phyloP scores from a whole-genome alignment of 2,113 vertebrate genomes.

The Perognathus longimembris region DNA sequence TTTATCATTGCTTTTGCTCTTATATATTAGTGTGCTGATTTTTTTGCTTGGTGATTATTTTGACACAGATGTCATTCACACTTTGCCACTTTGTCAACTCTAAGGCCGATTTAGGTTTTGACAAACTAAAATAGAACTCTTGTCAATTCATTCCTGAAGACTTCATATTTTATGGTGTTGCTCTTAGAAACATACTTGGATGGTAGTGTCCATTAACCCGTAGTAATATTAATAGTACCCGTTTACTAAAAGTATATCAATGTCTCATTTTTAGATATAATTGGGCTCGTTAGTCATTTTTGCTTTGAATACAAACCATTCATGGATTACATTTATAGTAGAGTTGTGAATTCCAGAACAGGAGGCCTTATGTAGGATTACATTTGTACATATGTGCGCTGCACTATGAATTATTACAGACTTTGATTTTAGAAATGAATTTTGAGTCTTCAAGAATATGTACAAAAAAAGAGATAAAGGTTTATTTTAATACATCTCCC shows the following conservation, averaged over 20 bases:
- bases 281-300: conserved; percentile 22
- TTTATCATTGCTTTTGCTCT: conserved; percentile 4
- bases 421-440: conserved; percentile 49
- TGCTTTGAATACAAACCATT: background rate
- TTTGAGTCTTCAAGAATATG: conserved; percentile 53
- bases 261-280: conserved; percentile 46
- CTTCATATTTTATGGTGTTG: conserved; percentile 16
- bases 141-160: conserved; percentile 47
- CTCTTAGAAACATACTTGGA: conserved; percentile 22
- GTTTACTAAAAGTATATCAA: conserved; percentile 31
- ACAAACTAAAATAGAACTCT: conserved; percentile 15
- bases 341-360: background rate
- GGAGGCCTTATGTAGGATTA: background rate
- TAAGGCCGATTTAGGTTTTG: conserved; percentile 9
- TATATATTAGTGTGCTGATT: background rate
- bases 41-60: conserved; percentile 40
- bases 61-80: background rate
- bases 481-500: conserved; percentile 9
- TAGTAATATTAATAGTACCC: background rate
- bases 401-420: background rate
- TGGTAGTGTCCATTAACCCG: conserved; percentile 13
- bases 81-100: background rate
- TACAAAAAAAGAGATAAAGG: conserved; percentile 29
- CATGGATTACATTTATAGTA: conserved; percentile 14
- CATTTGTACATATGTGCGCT: conserved; percentile 6